Base-by-base conservation (phyloP, 2,888 invertebrate genomes). In the Rhodophaea formosa region DNA sequence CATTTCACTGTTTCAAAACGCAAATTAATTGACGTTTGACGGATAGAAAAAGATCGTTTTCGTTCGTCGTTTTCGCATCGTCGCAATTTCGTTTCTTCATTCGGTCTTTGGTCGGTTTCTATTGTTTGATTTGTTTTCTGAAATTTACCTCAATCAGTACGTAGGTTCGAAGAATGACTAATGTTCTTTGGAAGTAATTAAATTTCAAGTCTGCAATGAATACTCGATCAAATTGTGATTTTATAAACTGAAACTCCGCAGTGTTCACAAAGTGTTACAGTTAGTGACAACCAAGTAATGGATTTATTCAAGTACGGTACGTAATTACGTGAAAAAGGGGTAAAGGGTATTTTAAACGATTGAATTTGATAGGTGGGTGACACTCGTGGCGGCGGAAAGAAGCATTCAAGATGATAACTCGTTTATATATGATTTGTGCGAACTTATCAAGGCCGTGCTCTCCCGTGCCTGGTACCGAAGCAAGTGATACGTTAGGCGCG, bases 391-490 rank as follows among this genome's bases (percentile, higher is more conserved):
- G 16, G 10, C 10, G 30, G 39, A 14, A 39, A 46, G 23, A 29
- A 53, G 43, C n/a, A 23, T 14, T 44, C 32, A 30, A 44, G 45
- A 35, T 45, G 45, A 54, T 55, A 57, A 46, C 52, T 52, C 57
- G 59, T 58, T 66, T 39, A 44, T 52, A 59, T 63, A 63, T 68
- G 72, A 71, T 77, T 79, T 76, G 77, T 77, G 79, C 80, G 84
- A 83, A 79, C 80, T 75, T 72, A 79, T 79, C 89, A 90, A 91
- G 90, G 90, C 85, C 90, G 90, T 80, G 71, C 75, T 72, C 67
- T 69, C 66, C 70, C 77, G 90, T 91, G 78, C 88, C 90, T 80
- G 90, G 88, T 74, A 88, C 88, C 66, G 73, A 60, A 61, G 54
- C 61, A 59, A 71, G 70, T 72, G 62, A 62, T 56, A 62, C 59